phyloP scores from a whole-genome alignment of 2,797 vertebrate genomes.

The Salmo trutta region DNA sequence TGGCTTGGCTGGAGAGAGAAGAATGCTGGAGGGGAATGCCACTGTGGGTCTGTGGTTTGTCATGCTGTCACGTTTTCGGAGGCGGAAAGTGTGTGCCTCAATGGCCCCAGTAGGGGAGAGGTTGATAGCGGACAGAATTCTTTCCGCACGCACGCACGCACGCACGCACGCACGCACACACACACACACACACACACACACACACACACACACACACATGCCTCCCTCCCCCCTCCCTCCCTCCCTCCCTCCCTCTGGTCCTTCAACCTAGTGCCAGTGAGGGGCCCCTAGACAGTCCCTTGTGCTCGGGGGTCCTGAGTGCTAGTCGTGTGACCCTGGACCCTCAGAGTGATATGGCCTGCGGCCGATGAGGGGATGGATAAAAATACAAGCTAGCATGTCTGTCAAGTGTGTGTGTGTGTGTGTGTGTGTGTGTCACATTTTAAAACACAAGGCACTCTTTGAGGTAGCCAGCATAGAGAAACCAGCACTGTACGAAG shows the following conservation, averaged over 20 bases:
- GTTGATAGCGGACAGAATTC: conserved; percentile 70
- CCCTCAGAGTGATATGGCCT: conserved; percentile 69
- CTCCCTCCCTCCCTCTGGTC: not conserved
- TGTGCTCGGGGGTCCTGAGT: conserved; percentile 47
- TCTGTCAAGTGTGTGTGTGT: conserved; percentile 23
- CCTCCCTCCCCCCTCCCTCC: not conserved
- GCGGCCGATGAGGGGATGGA: conserved; percentile 64
- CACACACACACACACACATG: conserved; percentile 23
- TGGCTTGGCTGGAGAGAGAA: conserved; percentile 60
- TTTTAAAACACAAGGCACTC: conserved; percentile 59
- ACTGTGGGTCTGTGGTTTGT: conserved; percentile 37
- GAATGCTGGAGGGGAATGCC: conserved; percentile 52
- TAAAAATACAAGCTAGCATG: conserved; percentile 64
- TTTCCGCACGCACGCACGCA: conserved; percentile 47
- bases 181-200: not conserved
- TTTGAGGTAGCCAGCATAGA: conserved; percentile 40
- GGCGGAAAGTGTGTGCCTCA: conserved; percentile 31
- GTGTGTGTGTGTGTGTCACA: not conserved
- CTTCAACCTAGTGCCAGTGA: not conserved
- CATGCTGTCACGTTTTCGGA: conserved; percentile 57
- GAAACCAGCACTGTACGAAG: conserved; percentile 26
- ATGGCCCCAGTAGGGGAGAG: conserved; percentile 28
- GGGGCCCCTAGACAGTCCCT: not conserved
- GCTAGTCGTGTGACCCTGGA: conserved; percentile 60
- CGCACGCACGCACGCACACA: not conserved